Conservation (phyloP, 2,888 invertebrate species). For the Apotomis betuletana region DNA sequence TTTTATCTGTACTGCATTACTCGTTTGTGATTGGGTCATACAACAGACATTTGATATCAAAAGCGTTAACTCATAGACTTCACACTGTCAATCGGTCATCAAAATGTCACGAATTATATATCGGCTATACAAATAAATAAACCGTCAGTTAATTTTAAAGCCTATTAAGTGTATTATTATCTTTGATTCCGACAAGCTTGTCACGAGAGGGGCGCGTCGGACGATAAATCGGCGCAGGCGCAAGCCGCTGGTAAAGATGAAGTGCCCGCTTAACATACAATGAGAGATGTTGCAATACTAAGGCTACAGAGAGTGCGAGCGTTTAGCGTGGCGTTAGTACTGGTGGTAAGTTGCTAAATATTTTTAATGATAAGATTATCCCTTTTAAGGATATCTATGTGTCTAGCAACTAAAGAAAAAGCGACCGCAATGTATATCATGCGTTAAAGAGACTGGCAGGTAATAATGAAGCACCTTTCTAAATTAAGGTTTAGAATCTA, state of each 20-base stretch:
- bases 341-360: conserved; percentile 49
- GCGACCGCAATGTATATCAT: no score
- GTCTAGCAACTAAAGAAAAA: no score
- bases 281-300: conserved; percentile 75
- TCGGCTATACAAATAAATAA: conserved; percentile 25
- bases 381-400: background rate
- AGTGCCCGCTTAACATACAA: conserved; percentile 83
- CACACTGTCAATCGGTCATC: conserved; percentile 6
- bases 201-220: conserved; percentile 75
- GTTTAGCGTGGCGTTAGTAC: conserved; percentile 46
- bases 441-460: no score
- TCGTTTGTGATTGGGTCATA: background rate
- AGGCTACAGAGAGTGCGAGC: conserved; percentile 55
- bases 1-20: no score
- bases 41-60: background rate
- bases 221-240: conserved; percentile 76
- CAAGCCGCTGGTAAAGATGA: conserved; percentile 74
- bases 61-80: background rate
- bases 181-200: conserved; percentile 50
- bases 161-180: conserved; percentile 38
- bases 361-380: background rate
- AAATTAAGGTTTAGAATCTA: no score
- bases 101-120: conserved; percentile 7
- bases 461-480: no score
- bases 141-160: conserved; percentile 35